Base-by-base conservation (phyloP, 1,140 invertebrate genomes). In the Drosophila azteca region DNA sequence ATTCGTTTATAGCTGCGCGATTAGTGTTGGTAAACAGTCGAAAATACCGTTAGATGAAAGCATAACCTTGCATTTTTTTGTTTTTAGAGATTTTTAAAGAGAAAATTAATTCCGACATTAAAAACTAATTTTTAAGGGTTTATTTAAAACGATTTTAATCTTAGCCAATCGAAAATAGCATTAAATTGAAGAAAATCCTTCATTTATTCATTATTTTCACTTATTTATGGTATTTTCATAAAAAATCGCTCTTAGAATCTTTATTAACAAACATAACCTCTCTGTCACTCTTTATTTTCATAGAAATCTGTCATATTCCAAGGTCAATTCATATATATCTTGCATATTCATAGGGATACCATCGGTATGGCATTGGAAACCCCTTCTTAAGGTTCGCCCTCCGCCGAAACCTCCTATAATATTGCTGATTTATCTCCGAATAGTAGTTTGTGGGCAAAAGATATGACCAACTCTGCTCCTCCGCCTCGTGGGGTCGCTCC, bases 391-490 rank as follows among this genome's bases (percentile, higher is more conserved):
- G 31, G 2, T 26, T 24, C 5, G 58, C 50, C 4, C 46, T 58
- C 7, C 52, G 59, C 8, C 79, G 76, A 55, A 87, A 87, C 44
- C 76, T 39, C 6, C 52, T n/a, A 65, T 79, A 87, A 55, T 87
- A 89, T 35, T 83, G 83, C 61, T 79, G 71, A 61, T 87, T 87
- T 45, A 88, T 55, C 41, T 79, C 76, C 9, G 83, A 87, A 20
- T 70, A 87, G 26, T 55, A 87, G 41, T 87, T 87, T 22, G 43
- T 83, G 31, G 83, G 83, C 48, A 87, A 63, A 24, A 70, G 49
- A 15, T 79, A 49, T 2, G 70, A 57, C 75, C 83, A 79, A 35
- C 41, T 60, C 9, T 62, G 43, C 6, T 68, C 58, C 24, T 24
- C 41, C 52, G 72, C 64, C 17, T 15, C 22, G 59, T 46, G 44